These are phyloP conservation scores for Drosophila persimilis DNA, from an alignment of 1,140 invertebrate genomes.

Conservation along the genomic window DNA sequence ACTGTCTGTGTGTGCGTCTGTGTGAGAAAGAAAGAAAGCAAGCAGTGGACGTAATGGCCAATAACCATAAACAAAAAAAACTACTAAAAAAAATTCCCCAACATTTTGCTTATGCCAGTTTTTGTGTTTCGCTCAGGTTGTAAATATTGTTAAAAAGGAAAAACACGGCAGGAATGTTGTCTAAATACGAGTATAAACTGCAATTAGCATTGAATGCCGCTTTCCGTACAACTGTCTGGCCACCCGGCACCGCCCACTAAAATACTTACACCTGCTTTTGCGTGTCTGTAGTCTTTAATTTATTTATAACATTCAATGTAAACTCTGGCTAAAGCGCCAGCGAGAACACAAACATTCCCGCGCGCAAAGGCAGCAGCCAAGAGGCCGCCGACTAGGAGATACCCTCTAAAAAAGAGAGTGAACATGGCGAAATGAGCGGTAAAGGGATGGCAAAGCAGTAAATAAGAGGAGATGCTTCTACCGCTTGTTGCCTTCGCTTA, in stretches of 20 bases:
- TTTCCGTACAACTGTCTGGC: slow-evolving; percentile 42
- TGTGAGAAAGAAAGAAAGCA: slow-evolving; percentile 27
- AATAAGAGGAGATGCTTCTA: too few species aligned
- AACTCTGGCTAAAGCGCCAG: slow-evolving; percentile 52
- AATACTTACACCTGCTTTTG: slow-evolving; percentile 6
- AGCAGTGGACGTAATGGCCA: slow-evolving; percentile 2
- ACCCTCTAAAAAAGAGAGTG: neutral
- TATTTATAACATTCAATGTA: slow-evolving; percentile 76
- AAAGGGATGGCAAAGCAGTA: neutral
- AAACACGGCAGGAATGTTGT: slow-evolving; percentile 27
- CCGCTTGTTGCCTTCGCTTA: too few species aligned
- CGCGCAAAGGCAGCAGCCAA: slow-evolving; percentile 17
- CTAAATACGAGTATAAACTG: slow-evolving; percentile 36
- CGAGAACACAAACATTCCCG: slow-evolving; percentile 33
- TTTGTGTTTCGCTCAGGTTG: slow-evolving; percentile 6
- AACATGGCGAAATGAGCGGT: too few species aligned
- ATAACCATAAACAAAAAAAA: slow-evolving; percentile 29
- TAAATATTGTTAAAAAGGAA: neutral
- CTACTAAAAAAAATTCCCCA: slow-evolving; percentile 19
- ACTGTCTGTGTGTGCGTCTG: slow-evolving; percentile 6
- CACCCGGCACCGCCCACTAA: slow-evolving; percentile 8
- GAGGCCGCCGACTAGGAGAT: too few species aligned
- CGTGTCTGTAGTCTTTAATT: slow-evolving; percentile 54
- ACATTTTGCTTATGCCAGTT: slow-evolving; percentile 13
- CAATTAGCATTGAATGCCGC: slow-evolving; percentile 40